Evolutionary conservation across 2,888 invertebrate genomes (phyloP), one percentile per base, ranked within the genome.

Genomic region (Oasisia sp.): DNA sequence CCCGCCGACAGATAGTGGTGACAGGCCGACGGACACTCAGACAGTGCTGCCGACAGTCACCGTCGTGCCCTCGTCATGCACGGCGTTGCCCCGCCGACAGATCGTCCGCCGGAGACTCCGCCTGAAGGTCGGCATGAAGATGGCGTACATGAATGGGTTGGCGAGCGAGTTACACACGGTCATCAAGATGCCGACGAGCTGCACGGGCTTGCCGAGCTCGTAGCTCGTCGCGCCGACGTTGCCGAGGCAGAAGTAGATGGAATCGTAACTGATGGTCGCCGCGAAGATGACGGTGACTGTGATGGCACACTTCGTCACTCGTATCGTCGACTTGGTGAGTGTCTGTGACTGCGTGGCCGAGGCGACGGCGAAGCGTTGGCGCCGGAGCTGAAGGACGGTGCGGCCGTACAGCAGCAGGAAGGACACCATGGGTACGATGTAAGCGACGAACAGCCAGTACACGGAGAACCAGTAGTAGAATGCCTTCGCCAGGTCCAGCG

Each of bases 141-240:
- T 19, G 89, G 89, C 89, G 89, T 89, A 89, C 89, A 89, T 89
- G 89, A 89, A 32, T 8, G 89, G 89, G 89, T 89, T 89, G 89
- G 89, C 32, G 0, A 89, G 89, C 0, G 89, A 89, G 89, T 89
- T 89, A 32, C 32, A 32, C 8, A 32, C 38, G 11, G 32, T 89
- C 89, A 89, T 32, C 89, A 89, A 9, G 32, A 89, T 89, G 89
- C 89, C 89, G 89, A 89, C 38, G 7, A 89, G 89, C 19, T 89
- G 89, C 32, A 32, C 38, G 32, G 89, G 89, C 8, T 11, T 12
- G 9, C 89, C 89, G 89, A 89, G 19, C 11, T 89, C 89, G 89
- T 89, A 89, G 89, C 38, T 32, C 32, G 32, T 89, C 11, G 32
- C 38, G 8, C 32, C 38, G 89, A 89, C 89, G 8, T 12, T 89